Conservation (phyloP, 2,888 invertebrate genomes). For the Ophioninae sp. region DNA sequence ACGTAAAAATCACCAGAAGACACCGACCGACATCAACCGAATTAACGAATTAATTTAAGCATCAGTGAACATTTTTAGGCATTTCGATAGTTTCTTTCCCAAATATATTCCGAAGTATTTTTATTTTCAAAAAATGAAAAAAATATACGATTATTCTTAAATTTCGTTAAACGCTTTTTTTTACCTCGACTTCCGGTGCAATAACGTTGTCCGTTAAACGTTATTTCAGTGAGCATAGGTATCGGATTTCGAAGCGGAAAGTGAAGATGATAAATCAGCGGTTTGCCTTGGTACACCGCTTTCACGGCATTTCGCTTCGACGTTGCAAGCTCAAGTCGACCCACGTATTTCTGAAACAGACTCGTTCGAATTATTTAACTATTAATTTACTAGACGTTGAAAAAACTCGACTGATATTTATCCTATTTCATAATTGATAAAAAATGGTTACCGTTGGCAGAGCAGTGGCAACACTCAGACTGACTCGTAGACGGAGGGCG, state of each 20-base stretch:
- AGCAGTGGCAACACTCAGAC: conserved; percentile 68
- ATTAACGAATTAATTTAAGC: too few relatives aligned
- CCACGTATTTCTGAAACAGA: conserved; percentile 72
- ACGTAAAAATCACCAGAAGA: too few relatives aligned
- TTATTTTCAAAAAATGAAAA: background rate
- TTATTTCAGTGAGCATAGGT: conserved; percentile 72
- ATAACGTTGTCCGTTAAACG: conserved; percentile 70
- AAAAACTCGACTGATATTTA: background rate
- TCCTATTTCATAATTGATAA: background rate
- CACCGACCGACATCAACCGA: too few relatives aligned
- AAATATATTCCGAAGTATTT: background rate
- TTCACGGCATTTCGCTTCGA: conserved; percentile 71
- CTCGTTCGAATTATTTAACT: background rate
- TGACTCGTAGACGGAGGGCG: conserved; percentile 68
- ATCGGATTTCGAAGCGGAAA: conserved; percentile 76
- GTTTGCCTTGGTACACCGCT: conserved; percentile 68
- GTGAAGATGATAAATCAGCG: conserved; percentile 72
- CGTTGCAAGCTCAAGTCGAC: conserved; percentile 72
- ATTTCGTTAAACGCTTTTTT: too few relatives aligned
- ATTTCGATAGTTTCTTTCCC: too few relatives aligned
- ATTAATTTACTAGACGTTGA: background rate
- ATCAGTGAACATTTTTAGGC: too few relatives aligned
- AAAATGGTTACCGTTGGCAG: conserved; percentile 70
- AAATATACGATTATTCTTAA: conserved; percentile 1
- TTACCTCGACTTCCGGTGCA: conserved; percentile 73